Conservation (phyloP, 2,888 invertebrate species). For the Drosophila emarginata region DNA sequence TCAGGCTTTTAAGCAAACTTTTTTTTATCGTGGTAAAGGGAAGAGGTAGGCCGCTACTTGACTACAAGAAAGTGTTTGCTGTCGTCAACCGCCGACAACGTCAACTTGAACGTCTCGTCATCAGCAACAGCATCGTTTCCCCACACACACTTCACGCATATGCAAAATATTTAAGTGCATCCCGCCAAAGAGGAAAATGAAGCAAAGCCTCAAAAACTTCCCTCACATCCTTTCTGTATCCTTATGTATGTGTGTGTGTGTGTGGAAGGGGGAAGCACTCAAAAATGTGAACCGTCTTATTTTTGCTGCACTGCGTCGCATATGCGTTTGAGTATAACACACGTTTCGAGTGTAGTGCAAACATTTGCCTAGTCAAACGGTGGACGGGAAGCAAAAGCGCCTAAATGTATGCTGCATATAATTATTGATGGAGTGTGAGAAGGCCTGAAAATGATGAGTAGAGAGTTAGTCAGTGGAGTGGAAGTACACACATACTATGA, state of each 20-base stretch:
- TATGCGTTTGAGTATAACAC: conserved; percentile 37
- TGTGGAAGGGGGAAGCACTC: conserved; percentile 49
- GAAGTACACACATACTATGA: conserved; percentile 28
- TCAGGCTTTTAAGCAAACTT: conserved; percentile 2
- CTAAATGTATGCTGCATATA: conserved; percentile 74
- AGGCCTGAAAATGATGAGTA: conserved; percentile 55
- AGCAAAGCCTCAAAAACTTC: conserved; percentile 62
- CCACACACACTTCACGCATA: conserved; percentile 61
- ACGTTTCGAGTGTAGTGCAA: conserved; percentile 67
- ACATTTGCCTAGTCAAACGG: conserved; percentile 73
- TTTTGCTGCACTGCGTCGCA: conserved; percentile 33
- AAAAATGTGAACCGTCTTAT: conserved; percentile 71
- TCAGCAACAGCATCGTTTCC: background rate
- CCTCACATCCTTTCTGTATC: background rate
- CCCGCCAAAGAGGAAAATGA: conserved; percentile 63
- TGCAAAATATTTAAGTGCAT: conserved; percentile 75
- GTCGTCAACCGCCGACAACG: conserved; percentile 34
- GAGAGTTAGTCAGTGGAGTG: conserved; percentile 14
- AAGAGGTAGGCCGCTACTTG: conserved; percentile 18
- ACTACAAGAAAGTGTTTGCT: conserved; percentile 56
- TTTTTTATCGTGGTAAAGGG: conserved; percentile 12
- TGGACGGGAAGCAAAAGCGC: conserved; percentile 20
- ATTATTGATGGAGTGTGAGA: conserved; percentile 70
- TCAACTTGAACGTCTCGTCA: background rate
- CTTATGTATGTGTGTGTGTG: background rate